phyloP scores from a whole-genome alignment of 2,113 vertebrate species.

The Cyprinodon variegatus region DNA sequence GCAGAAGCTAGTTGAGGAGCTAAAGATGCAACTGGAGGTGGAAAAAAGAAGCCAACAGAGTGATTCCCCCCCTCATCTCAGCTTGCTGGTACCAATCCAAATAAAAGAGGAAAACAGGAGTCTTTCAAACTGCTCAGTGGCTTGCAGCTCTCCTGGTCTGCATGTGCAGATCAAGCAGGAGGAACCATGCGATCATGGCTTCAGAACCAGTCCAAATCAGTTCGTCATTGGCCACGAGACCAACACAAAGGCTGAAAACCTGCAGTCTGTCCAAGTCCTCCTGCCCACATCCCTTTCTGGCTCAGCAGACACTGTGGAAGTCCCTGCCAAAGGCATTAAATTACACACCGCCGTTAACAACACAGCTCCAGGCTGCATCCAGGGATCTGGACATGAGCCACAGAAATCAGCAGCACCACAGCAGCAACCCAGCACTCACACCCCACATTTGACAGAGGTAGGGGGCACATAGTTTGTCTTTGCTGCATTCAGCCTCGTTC shows the following conservation, averaged over 20 bases:
- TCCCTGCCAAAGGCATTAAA: conserved; percentile 80
- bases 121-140: conserved; percentile 51
- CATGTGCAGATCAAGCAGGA: conserved; percentile 67
- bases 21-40: conserved; percentile 96
- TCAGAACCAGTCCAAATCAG: conserved; percentile 66
- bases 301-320: conserved; percentile 76
- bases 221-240: conserved; percentile 82
- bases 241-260: conserved; percentile 73
- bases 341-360: conserved; percentile 75
- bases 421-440: conserved; percentile 72
- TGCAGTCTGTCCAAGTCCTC: conserved; percentile 82
- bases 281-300: conserved; percentile 83
- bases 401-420: conserved; percentile 76
- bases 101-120: conserved; percentile 70
- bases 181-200: conserved; percentile 40
- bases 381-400: conserved; percentile 78
- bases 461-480: conserved; percentile 50
- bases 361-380: conserved; percentile 76
- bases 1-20: conserved; percentile 92
- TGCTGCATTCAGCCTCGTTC: background rate
- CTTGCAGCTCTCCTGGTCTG: conserved; percentile 38
- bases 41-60: conserved; percentile 90
- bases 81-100: conserved; percentile 33
- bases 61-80: conserved; percentile 57
- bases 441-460: conserved; percentile 84